Base-by-base conservation (phyloP, 2,888 invertebrate genomes). In the Synanthedon formicaeformis region DNA sequence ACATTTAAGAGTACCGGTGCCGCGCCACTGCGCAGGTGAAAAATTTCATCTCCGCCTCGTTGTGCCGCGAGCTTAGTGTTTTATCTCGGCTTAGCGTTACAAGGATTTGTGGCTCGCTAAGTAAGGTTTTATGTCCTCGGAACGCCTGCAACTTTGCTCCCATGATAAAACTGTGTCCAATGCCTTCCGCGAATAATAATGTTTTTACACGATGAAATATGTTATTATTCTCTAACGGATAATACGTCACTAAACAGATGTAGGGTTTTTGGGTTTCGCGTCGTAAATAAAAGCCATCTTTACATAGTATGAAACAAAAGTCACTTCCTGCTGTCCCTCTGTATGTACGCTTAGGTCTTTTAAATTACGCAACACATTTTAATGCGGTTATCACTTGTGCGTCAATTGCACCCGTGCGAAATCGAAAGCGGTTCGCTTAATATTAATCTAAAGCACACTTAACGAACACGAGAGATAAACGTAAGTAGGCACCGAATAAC, bases 81-180 rank as follows among this genome's bases (percentile, higher is more conserved):
- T 86, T 87, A 86, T 87, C 85, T 84, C 81, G 81, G 83, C 83
- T 87, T 82, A 83, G 75, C 80, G 78, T 86, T 86, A 86, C 84
- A 80, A 86, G 84, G 80, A 87, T 87, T 84, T 86, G 85, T 86
- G 81, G 84, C 78, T 81, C 78, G 75, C 84, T 85, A 86, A 85
- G 84, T 83, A 85, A 85, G 75, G 83, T 85, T 85, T 87, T 87
- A 86, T 86, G 85, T 81, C 78, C 71, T 73, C 70, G 76, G 68
- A 79, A 77, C 73, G 77, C 74, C 75, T 78, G 76, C 77, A 80
- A 81, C 70, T 81, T 78, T 75, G 75, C 69, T 79, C 74, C 72
- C 72, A 66, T 78, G 79, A 83, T 82, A 82, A 77, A 78, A 75
- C 78, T 76, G 72, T 75, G 75, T 75, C 71, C 64, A 61, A 67